Evolutionary conservation across 35 echinoderm and acorn worm species (phyloP), one percentile per base, ranked within the genome.

Genomic region (Apostichopus parvimensis): DNA sequence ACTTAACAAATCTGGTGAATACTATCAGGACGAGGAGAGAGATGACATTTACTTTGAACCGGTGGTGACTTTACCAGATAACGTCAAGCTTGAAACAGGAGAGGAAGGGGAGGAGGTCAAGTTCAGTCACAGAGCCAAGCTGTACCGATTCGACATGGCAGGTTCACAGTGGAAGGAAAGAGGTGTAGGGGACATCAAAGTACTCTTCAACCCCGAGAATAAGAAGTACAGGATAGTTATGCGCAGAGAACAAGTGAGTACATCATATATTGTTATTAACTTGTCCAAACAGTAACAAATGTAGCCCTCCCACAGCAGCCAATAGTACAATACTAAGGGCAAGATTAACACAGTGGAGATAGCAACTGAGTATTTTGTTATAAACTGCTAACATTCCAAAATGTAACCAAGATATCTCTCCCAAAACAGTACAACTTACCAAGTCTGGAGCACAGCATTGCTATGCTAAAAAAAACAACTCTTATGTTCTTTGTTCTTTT

Each of bases 11-110:
- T 93, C 88, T 10, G 79, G 93, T 24, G 93, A 91, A 9, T 91
- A 92, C 34, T 79, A 92, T 18, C 82, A 94, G 21, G 93, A 94
- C 68, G 97, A 95, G 25, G 91, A 99, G 18, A 62, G 82, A n/a
- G 94, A 98, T 79, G 93, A 94, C 57, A 77, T 94, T 24, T 84
- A 93, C 82, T 94, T 94, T 94, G 93, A 96, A 17, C 97, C 97
- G 1, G 88, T 99, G 71, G 87, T 96, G 54, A 68, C 90, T 11
- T 58, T 99, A 22, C 96, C 96, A 5, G 93, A 96, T 9, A 90
- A 91, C 54, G 82, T 91, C 28, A 87, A 96, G 68, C 14, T 92
- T 8, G 93, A 87, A 73, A 99, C 97, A 1, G 97, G 95, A 4
- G 97, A 99, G 80, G 97, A 99, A 75, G 82, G 86, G 57, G 97